These are phyloP conservation scores for Pseudorectes ferrugineus DNA, from an alignment of 2,113 vertebrate genomes.

Conservation along the genomic window DNA sequence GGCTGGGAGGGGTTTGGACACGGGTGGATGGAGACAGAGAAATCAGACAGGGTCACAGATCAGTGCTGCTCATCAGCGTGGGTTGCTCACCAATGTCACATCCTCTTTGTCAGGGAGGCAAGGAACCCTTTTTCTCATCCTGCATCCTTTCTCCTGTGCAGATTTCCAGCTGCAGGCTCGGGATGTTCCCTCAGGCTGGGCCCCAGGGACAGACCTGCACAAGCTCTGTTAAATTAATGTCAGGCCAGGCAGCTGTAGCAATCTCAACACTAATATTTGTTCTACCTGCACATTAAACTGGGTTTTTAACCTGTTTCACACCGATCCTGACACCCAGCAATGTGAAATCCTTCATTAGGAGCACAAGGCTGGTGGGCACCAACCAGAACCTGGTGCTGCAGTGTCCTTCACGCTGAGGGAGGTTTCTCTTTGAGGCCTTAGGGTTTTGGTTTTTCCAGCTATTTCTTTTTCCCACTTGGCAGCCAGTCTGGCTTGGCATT, in stretches of 20 bases:
- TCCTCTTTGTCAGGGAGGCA: neutral
- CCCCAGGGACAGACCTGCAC: neutral
- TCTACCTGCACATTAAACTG: neutral
- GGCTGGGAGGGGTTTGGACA: neutral
- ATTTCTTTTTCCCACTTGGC: neutral
- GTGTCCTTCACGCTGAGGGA: neutral
- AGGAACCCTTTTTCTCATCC: neutral
- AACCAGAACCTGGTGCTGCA: neutral
- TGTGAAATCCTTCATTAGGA: neutral
- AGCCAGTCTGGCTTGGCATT: neutral
- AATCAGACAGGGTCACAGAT: neutral
- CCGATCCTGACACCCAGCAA: neutral
- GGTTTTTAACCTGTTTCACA: accelerated
- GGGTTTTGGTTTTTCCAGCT: neutral
- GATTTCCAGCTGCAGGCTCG: neutral
- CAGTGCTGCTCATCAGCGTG: neutral
- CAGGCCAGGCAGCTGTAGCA: neutral
- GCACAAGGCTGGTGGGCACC: neutral
- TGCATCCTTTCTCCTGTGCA: neutral
- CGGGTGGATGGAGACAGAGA: neutral
- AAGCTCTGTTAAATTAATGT: neutral
- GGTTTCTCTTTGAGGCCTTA: neutral
- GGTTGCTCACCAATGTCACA: neutral
- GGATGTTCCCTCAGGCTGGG: neutral
- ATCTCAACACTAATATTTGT: neutral